Base-by-base conservation (phyloP, 2,113 vertebrate species). In the Butastur rufipennis region DNA sequence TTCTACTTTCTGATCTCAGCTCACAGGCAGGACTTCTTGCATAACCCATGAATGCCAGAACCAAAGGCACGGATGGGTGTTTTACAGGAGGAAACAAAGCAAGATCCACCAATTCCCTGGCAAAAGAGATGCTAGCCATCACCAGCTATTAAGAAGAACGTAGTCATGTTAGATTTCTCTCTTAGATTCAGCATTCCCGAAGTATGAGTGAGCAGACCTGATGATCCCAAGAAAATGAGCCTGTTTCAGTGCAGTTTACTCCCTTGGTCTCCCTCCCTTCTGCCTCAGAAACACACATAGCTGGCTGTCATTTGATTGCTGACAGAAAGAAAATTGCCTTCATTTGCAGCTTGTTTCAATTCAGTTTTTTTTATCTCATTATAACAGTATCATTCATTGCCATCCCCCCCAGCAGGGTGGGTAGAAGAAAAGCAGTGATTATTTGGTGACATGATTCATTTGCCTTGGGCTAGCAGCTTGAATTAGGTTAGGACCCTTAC, bases 321-420 rank as follows among this genome's bases (percentile, higher is more conserved):
- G 55, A 81, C 72, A 93, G 75, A 85, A 82, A 93, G 87, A 90
- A 97, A 97, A 97, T 50, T 96, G 92, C 93, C 88, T 97, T 97
- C 87, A 96, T 96, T 97, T 86, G 86, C 65, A 93, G 83, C 86
- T 91, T 93, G 47, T 94, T 97, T 95, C 83, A 88, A 86, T 91
- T 92, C 78, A 38, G 11, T 62, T 95, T 96, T 96, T 97, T 95
- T 66, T 94, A 81, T 84, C 55, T 90, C 85, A 91, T 96, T 97
- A 93, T 85, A 96, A 95, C 86, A 94, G 73, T 74, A 97, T 91
- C 43, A 83, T 68, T 88, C 80, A 78, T 55, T 18, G 40, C 43
- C 96, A 86, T 52, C 31, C 45, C 63, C 40, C 36, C 53, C 79
- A 83, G 62, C 34, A 90, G 61, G 58, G 11, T 32, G 66, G 70